phyloP scores from a whole-genome alignment of 2,888 invertebrate species.

The Pyrrhosoma nymphula region DNA sequence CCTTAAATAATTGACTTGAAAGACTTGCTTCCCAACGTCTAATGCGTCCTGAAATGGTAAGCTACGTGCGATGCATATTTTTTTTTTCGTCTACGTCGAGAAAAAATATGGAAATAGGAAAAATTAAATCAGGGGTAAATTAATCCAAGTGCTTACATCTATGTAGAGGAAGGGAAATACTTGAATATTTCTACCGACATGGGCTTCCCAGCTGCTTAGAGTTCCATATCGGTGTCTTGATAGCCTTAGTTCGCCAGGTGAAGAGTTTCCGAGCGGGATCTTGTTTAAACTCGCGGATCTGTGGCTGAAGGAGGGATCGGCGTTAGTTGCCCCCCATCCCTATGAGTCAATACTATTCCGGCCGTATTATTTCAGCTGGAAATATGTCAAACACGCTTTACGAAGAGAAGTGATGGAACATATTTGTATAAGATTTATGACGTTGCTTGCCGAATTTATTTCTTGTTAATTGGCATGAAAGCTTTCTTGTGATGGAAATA shows the following conservation, averaged over 20 bases:
- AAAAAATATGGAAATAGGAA: too few relatives aligned
- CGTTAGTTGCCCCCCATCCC: not conserved
- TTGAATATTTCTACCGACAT: not conserved
- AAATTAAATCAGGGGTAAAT: not conserved
- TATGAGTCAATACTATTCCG: not conserved
- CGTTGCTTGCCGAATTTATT: not conserved
- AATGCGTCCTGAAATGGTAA: too few relatives aligned
- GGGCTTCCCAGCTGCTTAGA: not conserved
- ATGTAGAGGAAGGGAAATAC: not conserved
- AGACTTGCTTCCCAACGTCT: too few relatives aligned
- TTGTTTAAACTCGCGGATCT: not conserved
- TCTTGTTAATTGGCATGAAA: not conserved
- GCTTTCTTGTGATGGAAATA: not conserved
- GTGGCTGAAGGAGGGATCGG: not conserved
- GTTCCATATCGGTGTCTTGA: not conserved
- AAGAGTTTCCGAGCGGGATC: not conserved
- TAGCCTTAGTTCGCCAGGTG: not conserved
- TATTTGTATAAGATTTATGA: not conserved
- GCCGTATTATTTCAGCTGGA: not conserved
- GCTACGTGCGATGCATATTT: too few relatives aligned
- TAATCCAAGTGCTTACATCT: not conserved
- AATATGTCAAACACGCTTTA: not conserved
- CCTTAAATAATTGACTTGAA: too few relatives aligned
- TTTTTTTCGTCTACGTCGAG: too few relatives aligned
- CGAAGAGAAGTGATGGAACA: not conserved